A percentile compares a stretch with the other conserved stretches of the same genome.
Conservation (phyloP, 2,113 vertebrate genomes). For the Nesogale talazaci region DNA sequence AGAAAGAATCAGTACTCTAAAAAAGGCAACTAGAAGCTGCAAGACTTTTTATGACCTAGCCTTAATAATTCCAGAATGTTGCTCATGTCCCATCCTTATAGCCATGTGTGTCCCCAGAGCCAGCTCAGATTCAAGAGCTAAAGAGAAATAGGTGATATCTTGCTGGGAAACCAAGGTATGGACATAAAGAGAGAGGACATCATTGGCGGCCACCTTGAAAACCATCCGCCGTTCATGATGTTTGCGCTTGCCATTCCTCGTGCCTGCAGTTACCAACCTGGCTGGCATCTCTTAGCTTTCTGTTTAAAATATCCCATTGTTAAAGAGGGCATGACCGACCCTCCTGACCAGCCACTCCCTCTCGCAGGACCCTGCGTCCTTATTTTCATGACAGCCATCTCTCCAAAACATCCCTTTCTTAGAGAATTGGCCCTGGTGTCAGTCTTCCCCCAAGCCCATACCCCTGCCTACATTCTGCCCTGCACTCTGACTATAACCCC, state of each 20-base stretch:
- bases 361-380: neutral
- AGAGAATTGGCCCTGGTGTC: neutral
- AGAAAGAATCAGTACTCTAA: neutral
- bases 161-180: accelerated
- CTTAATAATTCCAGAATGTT: neutral
- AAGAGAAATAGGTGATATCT: neutral
- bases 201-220: neutral
- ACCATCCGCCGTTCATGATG: neutral
- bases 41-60: neutral
- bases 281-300: neutral
- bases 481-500: neutral
- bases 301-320: neutral
- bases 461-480: neutral
- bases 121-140: neutral
- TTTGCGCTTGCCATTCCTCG: neutral
- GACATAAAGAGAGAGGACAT: accelerated
- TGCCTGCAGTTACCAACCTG: neutral
- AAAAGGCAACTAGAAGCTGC: neutral
- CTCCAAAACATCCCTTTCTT: neutral
- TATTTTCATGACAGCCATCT: neutral
- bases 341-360: neutral
- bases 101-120: neutral
- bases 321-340: neutral
- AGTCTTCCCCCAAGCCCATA: neutral
- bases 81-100: neutral